Evolutionary conservation across 1,140 invertebrate species (phyloP).

Genomic region (Solenopsis fugax): DNA sequence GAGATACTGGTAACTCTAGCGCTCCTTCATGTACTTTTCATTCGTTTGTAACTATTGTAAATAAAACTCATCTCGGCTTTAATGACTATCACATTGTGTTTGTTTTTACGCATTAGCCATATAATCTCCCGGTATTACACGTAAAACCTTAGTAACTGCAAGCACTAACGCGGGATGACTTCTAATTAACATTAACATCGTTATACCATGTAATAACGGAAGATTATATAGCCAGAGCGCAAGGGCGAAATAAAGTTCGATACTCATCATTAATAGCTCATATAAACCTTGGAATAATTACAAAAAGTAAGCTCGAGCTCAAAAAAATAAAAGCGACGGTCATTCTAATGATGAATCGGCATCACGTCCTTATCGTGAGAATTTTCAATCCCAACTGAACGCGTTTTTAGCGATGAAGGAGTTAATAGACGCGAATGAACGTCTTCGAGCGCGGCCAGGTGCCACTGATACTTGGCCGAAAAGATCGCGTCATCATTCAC

Average conservation of each 20-base stretch:
- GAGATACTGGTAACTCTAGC: not conserved
- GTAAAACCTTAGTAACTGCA: constrained; percentile 14
- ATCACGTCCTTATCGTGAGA: not conserved
- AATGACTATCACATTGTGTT: constrained; percentile 39
- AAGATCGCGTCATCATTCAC: constrained; percentile 38
- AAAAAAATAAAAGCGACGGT: not conserved
- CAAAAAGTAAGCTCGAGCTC: not conserved
- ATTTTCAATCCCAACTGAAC: not conserved
- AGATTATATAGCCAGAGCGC: constrained; percentile 13
- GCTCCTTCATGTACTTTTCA: not conserved
- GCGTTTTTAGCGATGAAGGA: not conserved
- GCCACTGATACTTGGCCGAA: constrained; percentile 3
- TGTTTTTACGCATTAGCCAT: constrained; percentile 43
- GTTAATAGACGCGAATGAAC: not conserved
- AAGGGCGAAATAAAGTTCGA: constrained; percentile 17
- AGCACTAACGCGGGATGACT: constrained; percentile 1
- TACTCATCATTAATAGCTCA: constrained; percentile 6
- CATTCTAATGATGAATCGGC: not conserved
- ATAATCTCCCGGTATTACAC: constrained; percentile 48
- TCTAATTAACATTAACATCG: constrained; percentile 50
- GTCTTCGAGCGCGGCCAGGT: not conserved
- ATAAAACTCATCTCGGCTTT: constrained; percentile 36
- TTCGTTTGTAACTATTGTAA: constrained; percentile 17
- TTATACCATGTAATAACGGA: constrained; percentile 41
- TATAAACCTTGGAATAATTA: constrained; percentile 11